A percentile compares a stretch with the other conserved stretches of the same genome.
Evolutionary conservation across 2,113 vertebrate genomes (phyloP).

Genomic region (Poeciliopsis turrubarensis): DNA sequence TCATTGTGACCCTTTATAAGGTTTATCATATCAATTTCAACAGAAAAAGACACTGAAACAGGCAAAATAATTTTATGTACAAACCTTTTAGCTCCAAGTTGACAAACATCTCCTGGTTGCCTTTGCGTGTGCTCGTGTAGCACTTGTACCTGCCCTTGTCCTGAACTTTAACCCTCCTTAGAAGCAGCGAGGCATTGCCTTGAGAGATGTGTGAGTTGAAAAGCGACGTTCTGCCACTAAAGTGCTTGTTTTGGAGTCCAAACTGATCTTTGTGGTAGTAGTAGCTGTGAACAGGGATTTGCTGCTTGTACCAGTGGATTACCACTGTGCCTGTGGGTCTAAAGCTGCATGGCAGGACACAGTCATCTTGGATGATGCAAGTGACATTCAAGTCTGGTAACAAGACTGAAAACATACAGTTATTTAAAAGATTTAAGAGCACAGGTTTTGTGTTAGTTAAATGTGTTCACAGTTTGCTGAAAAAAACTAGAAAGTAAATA

Average conservation of each 20-base stretch:
- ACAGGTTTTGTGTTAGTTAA: background rate
- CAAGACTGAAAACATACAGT: conserved; percentile 10
- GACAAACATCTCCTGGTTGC: conserved; percentile 73
- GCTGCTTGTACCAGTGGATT: conserved; percentile 86
- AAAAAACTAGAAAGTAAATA: too few species aligned
- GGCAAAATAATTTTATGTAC: conserved; percentile 17
- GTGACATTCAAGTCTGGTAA: conserved; percentile 69
- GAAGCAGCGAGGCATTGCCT: conserved; percentile 85
- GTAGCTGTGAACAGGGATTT: conserved; percentile 81
- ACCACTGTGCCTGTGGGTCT: conserved; percentile 72
- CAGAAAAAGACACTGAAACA: background rate
- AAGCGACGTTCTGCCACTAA: conserved; percentile 78
- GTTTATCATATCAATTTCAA: background rate
- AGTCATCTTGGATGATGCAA: conserved; percentile 81
- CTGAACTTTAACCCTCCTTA: conserved; percentile 75
- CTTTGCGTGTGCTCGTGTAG: conserved; percentile 79
- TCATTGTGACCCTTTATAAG: background rate
- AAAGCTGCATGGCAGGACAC: conserved; percentile 83
- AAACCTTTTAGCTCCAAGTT: conserved; percentile 77
- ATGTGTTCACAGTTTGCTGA: background rate
- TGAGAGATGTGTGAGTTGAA: conserved; percentile 76
- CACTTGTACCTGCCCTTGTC: conserved; percentile 82
- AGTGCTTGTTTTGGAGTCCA: conserved; percentile 73
- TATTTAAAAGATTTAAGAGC: background rate
- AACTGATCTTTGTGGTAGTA: conserved; percentile 81